These are phyloP conservation scores for Rhodinocichla rosea DNA, from an alignment of 2,113 vertebrate species.

Conservation along the genomic window DNA sequence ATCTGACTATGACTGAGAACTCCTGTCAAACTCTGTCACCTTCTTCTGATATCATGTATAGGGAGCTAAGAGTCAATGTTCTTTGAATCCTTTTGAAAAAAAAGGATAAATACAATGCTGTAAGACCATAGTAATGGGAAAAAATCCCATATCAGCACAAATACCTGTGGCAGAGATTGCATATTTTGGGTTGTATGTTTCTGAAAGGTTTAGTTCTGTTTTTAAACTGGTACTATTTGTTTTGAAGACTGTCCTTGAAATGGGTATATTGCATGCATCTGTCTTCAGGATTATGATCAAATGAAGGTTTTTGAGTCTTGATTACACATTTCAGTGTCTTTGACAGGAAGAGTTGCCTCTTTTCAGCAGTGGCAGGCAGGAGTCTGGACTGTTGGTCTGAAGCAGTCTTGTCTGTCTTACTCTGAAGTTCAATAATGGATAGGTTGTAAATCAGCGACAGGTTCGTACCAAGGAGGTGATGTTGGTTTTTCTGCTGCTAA, in stretches of 20 bases:
- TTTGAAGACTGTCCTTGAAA: background rate
- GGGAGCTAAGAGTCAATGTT: background rate
- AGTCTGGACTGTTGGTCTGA: background rate
- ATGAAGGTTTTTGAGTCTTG: background rate
- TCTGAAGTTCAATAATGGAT: background rate
- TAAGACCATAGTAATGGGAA: background rate
- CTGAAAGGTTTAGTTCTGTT: background rate
- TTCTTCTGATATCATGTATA: fast-evolving
- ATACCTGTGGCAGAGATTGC: background rate
- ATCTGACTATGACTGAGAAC: background rate
- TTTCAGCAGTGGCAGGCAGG: background rate
- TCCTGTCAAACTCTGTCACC: background rate
- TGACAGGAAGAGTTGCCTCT: background rate
- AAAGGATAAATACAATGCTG: background rate
- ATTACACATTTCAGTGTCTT: background rate
- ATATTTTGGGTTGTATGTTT: background rate
- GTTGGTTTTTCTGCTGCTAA: background rate
- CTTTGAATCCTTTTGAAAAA: background rate
- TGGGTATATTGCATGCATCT: background rate
- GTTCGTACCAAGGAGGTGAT: background rate
- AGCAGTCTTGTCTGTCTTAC: background rate
- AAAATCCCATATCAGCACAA: background rate
- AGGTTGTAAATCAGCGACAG: background rate
- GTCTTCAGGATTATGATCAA: background rate
- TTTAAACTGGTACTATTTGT: background rate